These are phyloP conservation scores for Parus major DNA, from an alignment of 2,113 vertebrate species.

Conservation along the genomic window DNA sequence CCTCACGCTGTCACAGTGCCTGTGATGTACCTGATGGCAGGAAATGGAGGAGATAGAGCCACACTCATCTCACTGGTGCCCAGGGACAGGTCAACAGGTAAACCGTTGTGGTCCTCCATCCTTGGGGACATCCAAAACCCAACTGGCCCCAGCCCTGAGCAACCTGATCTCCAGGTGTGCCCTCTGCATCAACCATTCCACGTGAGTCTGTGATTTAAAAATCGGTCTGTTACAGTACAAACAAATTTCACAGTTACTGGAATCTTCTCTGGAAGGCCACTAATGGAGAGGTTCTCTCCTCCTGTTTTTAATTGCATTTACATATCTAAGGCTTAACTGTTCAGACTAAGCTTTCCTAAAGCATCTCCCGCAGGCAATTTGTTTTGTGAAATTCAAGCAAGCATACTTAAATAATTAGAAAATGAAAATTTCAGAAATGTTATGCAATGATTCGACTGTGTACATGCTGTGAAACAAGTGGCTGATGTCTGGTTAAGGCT, in stretches of 20 bases:
- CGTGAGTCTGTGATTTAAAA: not conserved
- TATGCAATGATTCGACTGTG: not conserved
- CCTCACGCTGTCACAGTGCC: fast-evolving
- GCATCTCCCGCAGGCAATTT: not conserved
- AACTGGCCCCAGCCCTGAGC: not conserved
- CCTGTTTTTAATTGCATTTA: not conserved
- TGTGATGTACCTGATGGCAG: not conserved
- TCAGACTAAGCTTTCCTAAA: not conserved
- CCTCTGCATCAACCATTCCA: not conserved
- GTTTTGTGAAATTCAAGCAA: not conserved
- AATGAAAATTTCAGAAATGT: not conserved
- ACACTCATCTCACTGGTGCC: not conserved
- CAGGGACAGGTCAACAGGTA: not conserved
- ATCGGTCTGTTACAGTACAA: not conserved
- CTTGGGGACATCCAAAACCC: not conserved
- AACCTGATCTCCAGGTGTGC: not conserved
- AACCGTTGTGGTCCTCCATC: not conserved
- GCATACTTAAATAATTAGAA: not conserved
- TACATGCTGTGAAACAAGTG: slow-evolving; percentile 1
- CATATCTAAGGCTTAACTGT: not conserved
- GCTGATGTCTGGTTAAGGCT: not conserved
- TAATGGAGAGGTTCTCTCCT: not conserved
- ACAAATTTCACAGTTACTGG: not conserved
- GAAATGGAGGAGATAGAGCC: not conserved
- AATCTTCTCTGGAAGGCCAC: not conserved